Evolutionary conservation across 2,113 vertebrate species (phyloP).

Genomic region (Paratilapia polleni): DNA sequence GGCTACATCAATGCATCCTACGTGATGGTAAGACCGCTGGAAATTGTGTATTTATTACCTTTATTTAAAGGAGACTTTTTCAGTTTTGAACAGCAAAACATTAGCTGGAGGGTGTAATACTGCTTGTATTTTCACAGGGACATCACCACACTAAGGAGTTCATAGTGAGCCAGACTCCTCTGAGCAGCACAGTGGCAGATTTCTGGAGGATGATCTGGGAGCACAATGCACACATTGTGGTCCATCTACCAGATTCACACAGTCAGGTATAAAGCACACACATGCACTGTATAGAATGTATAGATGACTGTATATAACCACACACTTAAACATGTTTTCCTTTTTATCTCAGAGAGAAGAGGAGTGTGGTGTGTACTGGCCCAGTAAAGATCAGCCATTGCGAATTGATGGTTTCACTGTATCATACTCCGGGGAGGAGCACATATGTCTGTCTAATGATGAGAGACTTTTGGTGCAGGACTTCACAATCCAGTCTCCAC

Average conservation of each 20-base stretch:
- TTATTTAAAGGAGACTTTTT: neutral
- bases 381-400: slow-evolving; percentile 92
- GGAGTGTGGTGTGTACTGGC: slow-evolving; percentile 89
- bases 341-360: slow-evolving; percentile 73
- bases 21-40: slow-evolving; percentile 85
- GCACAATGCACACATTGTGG: slow-evolving; percentile 88
- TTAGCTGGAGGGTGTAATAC: neutral
- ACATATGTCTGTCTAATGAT: slow-evolving; percentile 88
- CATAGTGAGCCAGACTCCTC: slow-evolving; percentile 92
- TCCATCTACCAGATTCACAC: slow-evolving; percentile 89
- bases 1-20: slow-evolving; percentile 98
- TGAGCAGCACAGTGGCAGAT: slow-evolving; percentile 90
- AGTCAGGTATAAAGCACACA: slow-evolving; percentile 80
- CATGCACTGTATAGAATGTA: neutral
- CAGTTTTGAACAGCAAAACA: neutral
- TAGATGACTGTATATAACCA: neutral
- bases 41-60: neutral
- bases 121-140: slow-evolving; percentile 79
- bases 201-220: slow-evolving; percentile 99
- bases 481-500: slow-evolving; percentile 87
- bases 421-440: slow-evolving; percentile 86
- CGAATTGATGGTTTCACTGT: slow-evolving; percentile 92
- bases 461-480: slow-evolving; percentile 91
- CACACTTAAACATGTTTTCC: neutral
- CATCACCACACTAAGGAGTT: slow-evolving; percentile 90